Evolutionary conservation across 1,140 invertebrate species (phyloP), one percentile per base, ranked within the genome.

Genomic region (Zaprionus gabonicus): DNA sequence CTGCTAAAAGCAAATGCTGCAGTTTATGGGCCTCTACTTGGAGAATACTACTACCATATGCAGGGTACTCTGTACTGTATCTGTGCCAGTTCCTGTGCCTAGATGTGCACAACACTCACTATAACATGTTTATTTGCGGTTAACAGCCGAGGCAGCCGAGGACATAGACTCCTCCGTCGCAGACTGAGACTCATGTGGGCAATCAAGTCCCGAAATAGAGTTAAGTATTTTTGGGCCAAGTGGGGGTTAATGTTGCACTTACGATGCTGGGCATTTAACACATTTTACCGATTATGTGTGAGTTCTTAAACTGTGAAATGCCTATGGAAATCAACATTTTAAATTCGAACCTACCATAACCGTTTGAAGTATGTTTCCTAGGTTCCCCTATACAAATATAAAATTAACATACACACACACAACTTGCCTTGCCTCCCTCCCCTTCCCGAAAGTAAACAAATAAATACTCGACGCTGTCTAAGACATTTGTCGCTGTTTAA

Each of bases 1-100:
- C 71, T 79, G 82, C 71, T 84, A 85, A 81, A 78, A 85, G 75
- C 67, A 80, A 66, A 67, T 25, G 77, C 81, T 80, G 81, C 81
- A 84, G 27, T 84, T 84, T 84, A 84, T 78, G 56, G 65, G 34
- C 58, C 20, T 46, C 41, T 17, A 46, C 38, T 34, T 9, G 9
- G 9, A 34, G 23, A 23, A 23, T 23, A n/a, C 7, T 17, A 46
- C n/a, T 41, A n/a, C 17, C 1, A 25, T 25, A 23, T 49, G 46
- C 20, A 25, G 25, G 20, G n/a, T 41, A 41, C 4, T 4, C 1
- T 23, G 28, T 28, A 28, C 38, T 49, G 20, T 28, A 20, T 44
- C 49, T 28, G 36, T 31, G 44, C 4, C 27, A n/a, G 20, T 5
- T 55, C 58, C 27, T 53, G 34, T 41, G 31, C 46, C 53, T 57